phyloP scores from a whole-genome alignment of 2,888 invertebrate genomes.

The Cartodere bifasciata region DNA sequence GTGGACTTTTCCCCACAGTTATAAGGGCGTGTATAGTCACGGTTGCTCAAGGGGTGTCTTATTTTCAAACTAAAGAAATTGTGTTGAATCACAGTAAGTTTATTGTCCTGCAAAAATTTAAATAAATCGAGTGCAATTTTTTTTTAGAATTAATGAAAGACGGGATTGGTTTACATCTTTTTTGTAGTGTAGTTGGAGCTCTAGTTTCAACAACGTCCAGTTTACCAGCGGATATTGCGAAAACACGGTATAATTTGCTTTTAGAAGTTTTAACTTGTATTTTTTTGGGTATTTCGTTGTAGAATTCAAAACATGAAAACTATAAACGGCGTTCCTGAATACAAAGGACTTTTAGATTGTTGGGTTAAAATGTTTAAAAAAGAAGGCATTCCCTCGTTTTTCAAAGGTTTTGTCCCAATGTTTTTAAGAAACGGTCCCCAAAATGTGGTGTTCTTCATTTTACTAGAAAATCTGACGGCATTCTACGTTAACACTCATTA shows the following conservation, averaged over 20 bases:
- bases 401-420: neutral
- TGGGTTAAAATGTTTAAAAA: neutral
- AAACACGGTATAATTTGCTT: conserved; percentile 2
- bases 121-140: neutral
- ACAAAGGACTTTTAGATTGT: neutral
- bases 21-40: neutral
- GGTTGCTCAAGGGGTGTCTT: neutral
- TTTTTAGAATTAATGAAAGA: neutral
- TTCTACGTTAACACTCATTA: too few species aligned
- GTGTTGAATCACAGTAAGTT: neutral
- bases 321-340: neutral
- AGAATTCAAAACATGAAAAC: conserved; percentile 1
- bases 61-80: neutral
- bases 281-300: neutral
- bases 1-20: neutral
- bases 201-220: neutral
- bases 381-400: neutral
- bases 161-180: neutral
- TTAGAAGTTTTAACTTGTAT: neutral
- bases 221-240: conserved; percentile 2
- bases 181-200: neutral
- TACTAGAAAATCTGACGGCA: neutral
- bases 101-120: neutral
- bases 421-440: neutral
- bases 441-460: neutral